Evolutionary conservation across 2,797 vertebrate genomes (phyloP), one percentile per base, ranked within the genome.

Genomic region (Acanthis flammea): DNA sequence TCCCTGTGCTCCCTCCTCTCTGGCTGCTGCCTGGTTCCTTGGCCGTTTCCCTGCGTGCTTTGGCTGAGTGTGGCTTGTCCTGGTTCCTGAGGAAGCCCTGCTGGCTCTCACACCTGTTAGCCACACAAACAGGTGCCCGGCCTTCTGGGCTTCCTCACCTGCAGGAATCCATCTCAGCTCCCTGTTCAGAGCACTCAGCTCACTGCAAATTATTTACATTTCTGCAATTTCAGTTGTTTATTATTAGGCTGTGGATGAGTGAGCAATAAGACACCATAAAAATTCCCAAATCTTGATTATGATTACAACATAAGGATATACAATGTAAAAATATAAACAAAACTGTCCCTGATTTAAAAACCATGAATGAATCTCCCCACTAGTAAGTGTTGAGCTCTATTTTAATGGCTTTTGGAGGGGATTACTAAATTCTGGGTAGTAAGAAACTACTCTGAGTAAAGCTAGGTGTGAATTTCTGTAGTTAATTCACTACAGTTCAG

Each of bases 81-180:
- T 23, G 48, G 86, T 94, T 91, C 90, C 91, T 44, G 92, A 77
- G 95, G 96, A 92, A 93, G 85, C 62, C 97, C 94, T 95, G 84
- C 97, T 97, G 97, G 57, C 91, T 57, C 68, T 48, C 88, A 92
- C 97, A 97, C 96, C 97, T 97, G 97, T 95, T 96, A 88, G 35
- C 88, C 39, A 16, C 80, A 35, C 42, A 4, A 95, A 94, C 97
- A 98, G 97, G 96, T 97, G 97, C 96, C 93, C 37, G 5, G 74
- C 96, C 93, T 92, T 86, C 65, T 94, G 96, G 91, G 79, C 78
- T 63, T 30, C 68, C 88, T 94, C 95, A 95, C 97, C 96, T 93
- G 91, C 95, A 84, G 90, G 82, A 75, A 62, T 66, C 72, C 16
- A 9, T 24, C 50, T 9, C 42, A 87, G 47, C 27, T 84, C 71